phyloP scores from a whole-genome alignment of 64 coral and sea anemone species.

The Dendrophyllia cribrosa region DNA sequence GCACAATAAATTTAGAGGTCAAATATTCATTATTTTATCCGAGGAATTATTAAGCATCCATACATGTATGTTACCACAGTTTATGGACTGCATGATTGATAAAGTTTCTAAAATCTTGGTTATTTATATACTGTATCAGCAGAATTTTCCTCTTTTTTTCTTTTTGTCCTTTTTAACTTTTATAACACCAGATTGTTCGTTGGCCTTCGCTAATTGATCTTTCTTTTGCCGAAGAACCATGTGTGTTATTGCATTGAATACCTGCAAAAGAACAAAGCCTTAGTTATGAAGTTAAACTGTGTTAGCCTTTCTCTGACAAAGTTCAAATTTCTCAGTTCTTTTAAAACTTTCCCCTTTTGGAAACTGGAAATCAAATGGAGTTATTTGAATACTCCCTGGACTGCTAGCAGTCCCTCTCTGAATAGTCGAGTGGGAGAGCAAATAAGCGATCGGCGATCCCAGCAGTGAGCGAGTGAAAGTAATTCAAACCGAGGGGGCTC shows the following conservation, averaged over 20 bases:
- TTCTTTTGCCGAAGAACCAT: conserved; percentile 92
- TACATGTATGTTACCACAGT: background rate
- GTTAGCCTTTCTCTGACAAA: background rate
- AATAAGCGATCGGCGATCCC: too few species aligned
- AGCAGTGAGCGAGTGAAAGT: too few species aligned
- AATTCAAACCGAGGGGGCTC: too few species aligned
- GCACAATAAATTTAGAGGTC: background rate
- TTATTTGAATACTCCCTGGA: too few species aligned
- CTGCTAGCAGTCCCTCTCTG: too few species aligned
- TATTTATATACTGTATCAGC: conserved; percentile 2
- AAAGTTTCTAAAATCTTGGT: conserved; percentile 27
- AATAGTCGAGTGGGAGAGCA: too few species aligned
- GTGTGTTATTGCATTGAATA: conserved; percentile 97
- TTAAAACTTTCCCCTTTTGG: too few species aligned
- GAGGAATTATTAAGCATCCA: background rate
- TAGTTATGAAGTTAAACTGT: background rate
- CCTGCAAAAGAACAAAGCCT: conserved; percentile 44
- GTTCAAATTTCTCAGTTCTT: too few species aligned
- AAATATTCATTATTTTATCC: background rate
- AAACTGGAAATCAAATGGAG: too few species aligned
- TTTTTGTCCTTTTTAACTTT: conserved; percentile 92
- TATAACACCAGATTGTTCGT: conserved; percentile 78
- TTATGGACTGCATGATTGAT: background rate
- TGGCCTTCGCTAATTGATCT: conserved; percentile 83
- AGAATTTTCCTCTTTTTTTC: conserved; percentile 46